A percentile compares a stretch with the other conserved stretches of the same genome.
These are phyloP conservation scores for Poecilobothrus nobilitatus DNA, from an alignment of 2,888 invertebrate genomes.

Conservation along the genomic window DNA sequence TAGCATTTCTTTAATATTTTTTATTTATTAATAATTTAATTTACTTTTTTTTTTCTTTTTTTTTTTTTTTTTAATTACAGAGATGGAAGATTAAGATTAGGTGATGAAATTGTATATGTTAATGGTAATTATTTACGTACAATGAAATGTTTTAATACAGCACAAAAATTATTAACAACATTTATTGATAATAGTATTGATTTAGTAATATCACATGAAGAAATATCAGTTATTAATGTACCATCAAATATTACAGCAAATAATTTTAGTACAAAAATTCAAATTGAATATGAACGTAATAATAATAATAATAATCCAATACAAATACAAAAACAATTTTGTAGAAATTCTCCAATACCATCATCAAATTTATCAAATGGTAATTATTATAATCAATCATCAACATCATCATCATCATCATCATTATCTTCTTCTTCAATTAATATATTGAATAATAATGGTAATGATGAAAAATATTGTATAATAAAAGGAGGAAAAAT, in stretches of 20 bases:
- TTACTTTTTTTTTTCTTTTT: neutral
- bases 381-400: neutral
- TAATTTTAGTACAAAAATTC: conserved; percentile 41
- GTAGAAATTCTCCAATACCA: conserved; percentile 22
- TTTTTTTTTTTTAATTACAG: conserved; percentile 42
- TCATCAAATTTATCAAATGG: conserved; percentile 12
- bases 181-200: conserved; percentile 47
- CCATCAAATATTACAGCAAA: conserved; percentile 9
- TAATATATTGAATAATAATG: neutral
- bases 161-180: conserved; percentile 47
- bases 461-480: neutral
- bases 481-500: neutral
- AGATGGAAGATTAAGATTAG: conserved; percentile 71
- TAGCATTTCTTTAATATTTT: too few species aligned
- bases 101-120: conserved; percentile 84
- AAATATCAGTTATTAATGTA: conserved; percentile 48
- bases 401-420: too few species aligned
- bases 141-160: conserved; percentile 57
- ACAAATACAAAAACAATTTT: conserved; percentile 12
- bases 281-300: conserved; percentile 32
- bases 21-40: too few species aligned
- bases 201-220: conserved; percentile 57
- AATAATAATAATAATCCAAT: conserved; percentile 18
- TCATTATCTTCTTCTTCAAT: too few species aligned
- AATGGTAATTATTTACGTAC: conserved; percentile 74